These are phyloP conservation scores for Phaetusa simplex DNA, from an alignment of 2,113 vertebrate species.

Conservation along the genomic window DNA sequence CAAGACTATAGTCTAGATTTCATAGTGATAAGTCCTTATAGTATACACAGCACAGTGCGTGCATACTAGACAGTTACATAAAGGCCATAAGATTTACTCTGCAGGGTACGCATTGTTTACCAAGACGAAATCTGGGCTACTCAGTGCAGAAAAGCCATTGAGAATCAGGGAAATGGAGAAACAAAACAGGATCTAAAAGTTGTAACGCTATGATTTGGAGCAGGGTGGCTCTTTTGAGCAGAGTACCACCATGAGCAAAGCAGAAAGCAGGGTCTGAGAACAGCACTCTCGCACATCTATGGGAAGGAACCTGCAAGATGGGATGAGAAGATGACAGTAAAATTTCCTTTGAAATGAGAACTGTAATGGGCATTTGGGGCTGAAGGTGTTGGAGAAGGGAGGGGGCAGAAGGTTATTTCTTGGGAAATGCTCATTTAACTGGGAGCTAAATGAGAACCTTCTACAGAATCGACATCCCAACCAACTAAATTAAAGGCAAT, in stretches of 20 bases:
- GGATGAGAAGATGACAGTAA: not conserved
- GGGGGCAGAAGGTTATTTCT: not conserved
- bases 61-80: not conserved
- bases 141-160: not conserved
- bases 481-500: constrained; percentile 12
- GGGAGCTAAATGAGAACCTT: not conserved
- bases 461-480: not conserved
- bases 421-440: not conserved
- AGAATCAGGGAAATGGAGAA: not conserved
- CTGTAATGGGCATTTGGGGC: not conserved
- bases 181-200: not conserved
- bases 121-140: not conserved
- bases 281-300: not conserved
- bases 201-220: not conserved
- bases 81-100: not conserved
- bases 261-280: not conserved
- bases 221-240: not conserved
- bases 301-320: not conserved
- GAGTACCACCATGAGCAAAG: not conserved
- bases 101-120: not conserved
- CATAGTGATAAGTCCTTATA: not conserved
- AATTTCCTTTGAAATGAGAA: not conserved
- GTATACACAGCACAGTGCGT: not conserved
- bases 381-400: not conserved
- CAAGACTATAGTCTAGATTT: not conserved